These are phyloP conservation scores for Urocitellus parryii DNA, from an alignment of 2,113 vertebrate genomes.

Conservation along the genomic window DNA sequence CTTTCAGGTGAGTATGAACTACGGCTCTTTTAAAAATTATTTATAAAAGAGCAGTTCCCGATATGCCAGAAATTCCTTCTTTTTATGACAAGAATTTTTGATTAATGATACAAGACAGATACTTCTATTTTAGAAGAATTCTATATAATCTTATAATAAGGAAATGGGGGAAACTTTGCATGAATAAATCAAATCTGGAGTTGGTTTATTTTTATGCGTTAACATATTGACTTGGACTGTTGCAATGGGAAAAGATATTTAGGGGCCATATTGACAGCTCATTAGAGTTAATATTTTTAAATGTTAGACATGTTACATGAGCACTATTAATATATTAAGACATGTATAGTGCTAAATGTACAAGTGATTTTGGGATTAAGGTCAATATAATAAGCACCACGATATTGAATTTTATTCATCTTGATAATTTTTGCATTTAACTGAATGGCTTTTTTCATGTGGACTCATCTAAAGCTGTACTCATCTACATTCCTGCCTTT, in stretches of 20 bases:
- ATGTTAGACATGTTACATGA: slow-evolving; percentile 24
- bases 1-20: not conserved
- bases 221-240: slow-evolving; percentile 30
- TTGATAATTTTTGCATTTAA: slow-evolving; percentile 33
- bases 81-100: slow-evolving; percentile 54
- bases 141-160: slow-evolving; percentile 40
- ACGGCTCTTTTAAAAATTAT: not conserved
- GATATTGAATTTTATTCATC: slow-evolving; percentile 10
- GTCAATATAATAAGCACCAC: not conserved
- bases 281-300: slow-evolving; percentile 63
- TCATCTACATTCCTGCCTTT: not conserved
- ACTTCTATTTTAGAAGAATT: slow-evolving; percentile 38
- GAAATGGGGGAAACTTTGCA: not conserved
- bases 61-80: not conserved
- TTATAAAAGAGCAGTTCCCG: slow-evolving; percentile 48
- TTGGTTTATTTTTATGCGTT: slow-evolving; percentile 66
- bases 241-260: slow-evolving; percentile 28
- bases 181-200: slow-evolving; percentile 43
- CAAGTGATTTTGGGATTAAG: slow-evolving; percentile 11
- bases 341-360: not conserved
- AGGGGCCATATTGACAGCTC: slow-evolving; percentile 33
- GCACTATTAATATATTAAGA: not conserved
- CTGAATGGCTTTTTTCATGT: not conserved
- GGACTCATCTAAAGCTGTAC: not conserved
- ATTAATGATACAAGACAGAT: slow-evolving; percentile 54